phyloP scores from a whole-genome alignment of 2,888 invertebrate species.

The Abscondita cerata region DNA sequence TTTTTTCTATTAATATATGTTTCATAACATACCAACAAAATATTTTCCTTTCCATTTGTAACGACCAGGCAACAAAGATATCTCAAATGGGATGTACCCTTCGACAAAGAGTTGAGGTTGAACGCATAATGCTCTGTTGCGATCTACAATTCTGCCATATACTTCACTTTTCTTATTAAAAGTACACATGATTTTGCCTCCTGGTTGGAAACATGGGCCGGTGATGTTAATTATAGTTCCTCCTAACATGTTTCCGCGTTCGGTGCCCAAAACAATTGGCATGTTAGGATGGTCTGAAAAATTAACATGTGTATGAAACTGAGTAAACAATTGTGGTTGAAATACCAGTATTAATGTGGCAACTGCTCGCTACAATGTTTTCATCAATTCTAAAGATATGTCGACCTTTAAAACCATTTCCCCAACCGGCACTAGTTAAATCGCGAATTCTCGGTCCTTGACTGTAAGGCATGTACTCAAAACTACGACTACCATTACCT shows the following conservation, averaged over 20 bases:
- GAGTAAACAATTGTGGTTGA: background rate
- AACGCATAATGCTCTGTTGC: constrained; percentile 86
- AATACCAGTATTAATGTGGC: constrained; percentile 87
- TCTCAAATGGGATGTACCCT: constrained; percentile 86
- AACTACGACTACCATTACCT: constrained; percentile 90
- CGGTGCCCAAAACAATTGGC: constrained; percentile 88
- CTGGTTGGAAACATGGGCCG: constrained; percentile 88
- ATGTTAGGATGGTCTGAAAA: constrained; percentile 78
- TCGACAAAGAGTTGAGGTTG: constrained; percentile 88
- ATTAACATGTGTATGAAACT: too few species aligned
- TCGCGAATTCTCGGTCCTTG: constrained; percentile 85
- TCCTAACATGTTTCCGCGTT: constrained; percentile 97
- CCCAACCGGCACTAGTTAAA: constrained; percentile 84
- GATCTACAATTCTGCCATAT: constrained; percentile 76
- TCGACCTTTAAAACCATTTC: constrained; percentile 86
- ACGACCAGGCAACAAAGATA: constrained; percentile 81
- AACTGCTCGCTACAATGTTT: constrained; percentile 90
- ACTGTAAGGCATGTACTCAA: constrained; percentile 89
- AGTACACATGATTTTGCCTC: constrained; percentile 80
- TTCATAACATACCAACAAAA: constrained; percentile 79
- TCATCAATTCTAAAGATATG: constrained; percentile 96
- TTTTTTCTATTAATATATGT: background rate
- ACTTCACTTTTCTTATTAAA: constrained; percentile 82
- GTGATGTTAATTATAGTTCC: constrained; percentile 96
- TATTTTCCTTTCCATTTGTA: constrained; percentile 91